Evolutionary conservation across 1,140 invertebrate species (phyloP).

Genomic region (Drosophila miranda): DNA sequence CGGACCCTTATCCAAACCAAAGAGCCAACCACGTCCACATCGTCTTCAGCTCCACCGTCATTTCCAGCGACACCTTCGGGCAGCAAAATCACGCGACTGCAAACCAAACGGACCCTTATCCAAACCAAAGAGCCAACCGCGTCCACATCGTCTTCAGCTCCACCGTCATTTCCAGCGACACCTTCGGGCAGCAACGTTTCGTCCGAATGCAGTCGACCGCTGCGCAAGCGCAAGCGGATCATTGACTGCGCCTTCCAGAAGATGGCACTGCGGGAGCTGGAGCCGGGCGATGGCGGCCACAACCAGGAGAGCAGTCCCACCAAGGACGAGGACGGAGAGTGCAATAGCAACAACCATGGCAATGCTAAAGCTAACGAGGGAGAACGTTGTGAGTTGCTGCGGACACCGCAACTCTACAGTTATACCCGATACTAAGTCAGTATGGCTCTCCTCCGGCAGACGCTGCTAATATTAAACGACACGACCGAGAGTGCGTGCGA

Average conservation of each 20-base stretch:
- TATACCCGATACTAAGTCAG: too few species aligned
- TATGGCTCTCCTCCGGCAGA: too few species aligned
- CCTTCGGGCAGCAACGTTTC: slow-evolving; percentile 12
- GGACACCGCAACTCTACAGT: too few species aligned
- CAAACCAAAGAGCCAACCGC: slow-evolving; percentile 80
- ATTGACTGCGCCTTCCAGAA: slow-evolving; percentile 82
- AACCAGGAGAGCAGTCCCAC: slow-evolving; percentile 13
- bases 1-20: slow-evolving; percentile 83
- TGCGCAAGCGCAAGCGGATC: slow-evolving; percentile 84
- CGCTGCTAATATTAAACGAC: too few species aligned
- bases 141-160: neutral
- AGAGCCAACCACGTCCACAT: slow-evolving; percentile 38
- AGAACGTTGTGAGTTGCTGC: too few species aligned
- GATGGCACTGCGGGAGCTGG: slow-evolving; percentile 58
- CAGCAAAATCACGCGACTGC: slow-evolving; percentile 82
- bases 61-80: neutral
- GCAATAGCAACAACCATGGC: slow-evolving; percentile 54
- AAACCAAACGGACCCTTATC: slow-evolving; percentile 84
- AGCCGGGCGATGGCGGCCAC: slow-evolving; percentile 53
- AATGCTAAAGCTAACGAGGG: slow-evolving; percentile 69
- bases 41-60: neutral
- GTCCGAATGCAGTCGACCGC: slow-evolving; percentile 84
- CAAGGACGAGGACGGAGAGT: slow-evolving; percentile 46
- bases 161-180: neutral
- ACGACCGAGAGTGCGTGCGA: too few species aligned